Evolutionary conservation across 2,888 invertebrate genomes (phyloP).

Genomic region (Mystacides longicornis): DNA sequence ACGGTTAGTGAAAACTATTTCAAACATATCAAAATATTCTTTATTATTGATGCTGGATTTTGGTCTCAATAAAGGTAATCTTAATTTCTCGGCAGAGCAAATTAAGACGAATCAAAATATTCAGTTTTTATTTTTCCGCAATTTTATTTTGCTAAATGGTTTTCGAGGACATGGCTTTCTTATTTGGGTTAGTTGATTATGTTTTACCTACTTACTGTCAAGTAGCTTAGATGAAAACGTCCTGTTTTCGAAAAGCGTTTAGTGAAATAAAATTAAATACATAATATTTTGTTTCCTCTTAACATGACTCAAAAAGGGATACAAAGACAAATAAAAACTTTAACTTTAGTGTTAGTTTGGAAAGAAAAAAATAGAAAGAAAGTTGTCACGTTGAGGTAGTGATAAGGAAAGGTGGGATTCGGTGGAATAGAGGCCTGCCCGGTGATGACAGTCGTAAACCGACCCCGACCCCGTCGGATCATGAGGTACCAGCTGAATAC

Average conservation of each 20-base stretch:
- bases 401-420: conserved; percentile 13
- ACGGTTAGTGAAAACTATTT: not conserved
- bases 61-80: too few relatives aligned
- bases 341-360: not conserved
- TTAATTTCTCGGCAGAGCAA: not conserved
- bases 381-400: not conserved
- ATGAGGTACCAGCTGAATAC: conserved; percentile 20
- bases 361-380: not conserved
- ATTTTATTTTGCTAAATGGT: too few relatives aligned
- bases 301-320: not conserved
- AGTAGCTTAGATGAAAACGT: too few relatives aligned
- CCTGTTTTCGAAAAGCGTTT: too few relatives aligned
- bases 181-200: too few relatives aligned
- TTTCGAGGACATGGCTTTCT: too few relatives aligned
- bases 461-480: conserved; percentile 38
- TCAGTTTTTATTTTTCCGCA: too few relatives aligned
- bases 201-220: too few relatives aligned
- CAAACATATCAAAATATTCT: conserved; percentile 1
- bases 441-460: conserved; percentile 22
- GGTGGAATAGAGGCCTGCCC: conserved; percentile 24
- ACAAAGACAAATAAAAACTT: not conserved
- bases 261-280: not conserved
- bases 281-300: not conserved
- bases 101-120: too few relatives aligned
- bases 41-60: too few relatives aligned